Conservation (phyloP, 2,113 vertebrate genomes). For the Heloderma charlesbogerti region DNA sequence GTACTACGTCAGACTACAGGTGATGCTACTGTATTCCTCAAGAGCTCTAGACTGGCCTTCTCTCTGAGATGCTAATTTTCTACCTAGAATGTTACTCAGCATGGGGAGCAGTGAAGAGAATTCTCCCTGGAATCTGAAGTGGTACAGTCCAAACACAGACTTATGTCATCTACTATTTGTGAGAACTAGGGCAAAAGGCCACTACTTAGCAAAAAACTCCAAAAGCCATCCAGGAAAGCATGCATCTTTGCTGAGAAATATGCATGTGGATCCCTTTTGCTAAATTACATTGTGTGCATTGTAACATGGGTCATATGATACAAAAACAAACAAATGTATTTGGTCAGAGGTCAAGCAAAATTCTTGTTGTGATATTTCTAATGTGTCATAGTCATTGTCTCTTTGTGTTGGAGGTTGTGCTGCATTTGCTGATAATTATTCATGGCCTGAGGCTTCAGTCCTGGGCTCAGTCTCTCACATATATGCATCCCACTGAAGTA, state of each 20-base stretch:
- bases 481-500: slow-evolving; percentile 9
- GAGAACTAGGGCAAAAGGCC: neutral
- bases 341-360: neutral
- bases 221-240: neutral
- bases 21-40: neutral
- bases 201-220: neutral
- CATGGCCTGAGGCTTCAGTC: slow-evolving; percentile 1
- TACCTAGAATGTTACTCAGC: neutral
- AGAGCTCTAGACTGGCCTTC: neutral
- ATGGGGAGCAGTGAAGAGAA: neutral
- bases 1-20: neutral
- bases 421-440: slow-evolving; percentile 6
- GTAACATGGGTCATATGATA: neutral
- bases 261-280: neutral
- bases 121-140: neutral
- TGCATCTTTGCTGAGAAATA: neutral
- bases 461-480: slow-evolving; percentile 14
- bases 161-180: neutral
- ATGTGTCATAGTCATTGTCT: neutral
- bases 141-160: neutral
- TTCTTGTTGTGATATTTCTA: neutral
- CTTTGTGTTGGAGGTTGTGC: slow-evolving; percentile 13
- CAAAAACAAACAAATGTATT: neutral
- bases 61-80: neutral
- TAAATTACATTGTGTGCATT: slow-evolving; percentile 3